Evolutionary conservation across 2,113 vertebrate genomes (phyloP).

Genomic region (Anguilla japonica): DNA sequence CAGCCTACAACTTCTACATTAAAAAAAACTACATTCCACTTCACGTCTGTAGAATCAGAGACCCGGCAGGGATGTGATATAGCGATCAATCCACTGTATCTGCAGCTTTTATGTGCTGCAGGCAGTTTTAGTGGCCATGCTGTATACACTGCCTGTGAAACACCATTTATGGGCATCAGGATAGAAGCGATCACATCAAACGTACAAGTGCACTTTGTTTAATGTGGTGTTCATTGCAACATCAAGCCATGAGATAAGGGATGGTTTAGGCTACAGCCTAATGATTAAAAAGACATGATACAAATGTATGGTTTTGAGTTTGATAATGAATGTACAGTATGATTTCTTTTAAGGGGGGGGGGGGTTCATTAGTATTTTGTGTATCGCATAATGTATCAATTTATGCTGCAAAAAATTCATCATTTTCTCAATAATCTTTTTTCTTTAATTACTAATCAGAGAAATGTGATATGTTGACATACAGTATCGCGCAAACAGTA

Average conservation of each 20-base stretch:
- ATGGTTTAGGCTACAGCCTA: background rate
- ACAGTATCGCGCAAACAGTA: conserved; percentile 3
- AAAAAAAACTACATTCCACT: background rate
- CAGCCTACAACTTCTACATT: background rate
- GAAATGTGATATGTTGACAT: background rate
- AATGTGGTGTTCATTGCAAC: background rate
- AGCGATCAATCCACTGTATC: background rate
- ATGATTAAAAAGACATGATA: background rate
- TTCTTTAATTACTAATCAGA: background rate
- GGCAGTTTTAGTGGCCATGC: background rate
- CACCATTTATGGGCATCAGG: background rate
- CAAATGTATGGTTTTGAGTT: background rate
- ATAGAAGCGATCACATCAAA: background rate
- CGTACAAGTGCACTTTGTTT: background rate
- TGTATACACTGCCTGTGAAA: background rate
- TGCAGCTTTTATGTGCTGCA: background rate
- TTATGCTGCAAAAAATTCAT: background rate
- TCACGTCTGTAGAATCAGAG: background rate
- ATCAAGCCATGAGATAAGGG: background rate
- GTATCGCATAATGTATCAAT: no score
- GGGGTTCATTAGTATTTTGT: no score
- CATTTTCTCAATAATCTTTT: background rate
- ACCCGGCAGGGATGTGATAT: background rate
- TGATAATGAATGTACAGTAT: background rate
- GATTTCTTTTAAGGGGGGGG: no score